A percentile compares a stretch with the other conserved stretches of the same genome.
Conservation (phyloP, 2,113 vertebrate genomes). For the Tetrao urogallus region DNA sequence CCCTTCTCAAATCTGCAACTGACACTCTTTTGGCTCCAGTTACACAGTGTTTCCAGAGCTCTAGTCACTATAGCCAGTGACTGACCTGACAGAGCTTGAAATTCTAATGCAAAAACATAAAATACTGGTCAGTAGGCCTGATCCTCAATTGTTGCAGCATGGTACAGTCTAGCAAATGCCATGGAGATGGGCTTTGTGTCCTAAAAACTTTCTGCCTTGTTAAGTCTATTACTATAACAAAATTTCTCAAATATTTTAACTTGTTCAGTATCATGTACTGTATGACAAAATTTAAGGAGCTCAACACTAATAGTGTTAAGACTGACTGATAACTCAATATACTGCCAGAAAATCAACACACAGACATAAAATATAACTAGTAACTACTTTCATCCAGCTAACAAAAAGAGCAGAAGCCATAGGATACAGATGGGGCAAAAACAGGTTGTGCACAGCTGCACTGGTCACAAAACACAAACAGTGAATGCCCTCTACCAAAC, state of each 20-base stretch:
- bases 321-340: neutral
- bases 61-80: neutral
- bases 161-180: neutral
- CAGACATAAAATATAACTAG: neutral
- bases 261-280: neutral
- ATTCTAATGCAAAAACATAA: neutral
- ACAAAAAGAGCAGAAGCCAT: neutral
- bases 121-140: neutral
- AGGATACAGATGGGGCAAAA: neutral
- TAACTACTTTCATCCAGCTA: neutral
- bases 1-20: slow-evolving; percentile 49
- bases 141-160: neutral
- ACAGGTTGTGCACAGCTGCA: neutral
- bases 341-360: neutral
- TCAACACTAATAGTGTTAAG: neutral
- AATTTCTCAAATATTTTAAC: neutral
- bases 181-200: neutral
- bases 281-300: neutral
- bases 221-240: neutral
- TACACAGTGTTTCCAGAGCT: neutral
- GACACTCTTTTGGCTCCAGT: slow-evolving; percentile 31
- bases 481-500: neutral
- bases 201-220: neutral
- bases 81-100: neutral
- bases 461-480: neutral